Conservation (phyloP, 2,797 vertebrate species). For the Eulemur mongoz region DNA sequence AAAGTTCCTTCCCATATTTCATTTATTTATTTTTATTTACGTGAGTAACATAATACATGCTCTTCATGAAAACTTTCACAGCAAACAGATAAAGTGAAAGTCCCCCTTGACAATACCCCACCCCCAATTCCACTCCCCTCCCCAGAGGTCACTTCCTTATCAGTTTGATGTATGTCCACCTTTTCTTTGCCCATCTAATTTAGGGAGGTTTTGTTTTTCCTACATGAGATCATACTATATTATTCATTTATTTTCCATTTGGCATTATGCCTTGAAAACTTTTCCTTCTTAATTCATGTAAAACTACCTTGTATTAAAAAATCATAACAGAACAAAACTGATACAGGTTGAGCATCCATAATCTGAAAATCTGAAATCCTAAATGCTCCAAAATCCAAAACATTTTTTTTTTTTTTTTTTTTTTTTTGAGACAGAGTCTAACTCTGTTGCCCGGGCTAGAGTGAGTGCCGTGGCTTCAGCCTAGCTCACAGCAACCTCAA, state of each 20-base stretch:
- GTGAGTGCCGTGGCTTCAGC: too few species aligned
- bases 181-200: neutral
- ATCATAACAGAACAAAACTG: neutral
- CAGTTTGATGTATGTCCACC: neutral
- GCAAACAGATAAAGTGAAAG: neutral
- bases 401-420: neutral
- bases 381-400: neutral
- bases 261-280: slow-evolving; percentile 10
- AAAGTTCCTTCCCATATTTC: neutral
- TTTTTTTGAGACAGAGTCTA: too few species aligned
- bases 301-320: neutral
- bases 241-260: neutral
- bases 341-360: neutral
- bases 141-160: neutral
- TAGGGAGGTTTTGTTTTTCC: slow-evolving; percentile 23
- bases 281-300: neutral
- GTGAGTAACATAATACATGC: neutral
- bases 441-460: too few species aligned
- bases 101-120: neutral
- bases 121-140: neutral
- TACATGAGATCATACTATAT: neutral
- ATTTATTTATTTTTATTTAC: slow-evolving; percentile 3
- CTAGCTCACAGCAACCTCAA: too few species aligned
- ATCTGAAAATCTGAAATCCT: neutral
- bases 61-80: neutral